These are phyloP conservation scores for Imbricaverruca yamaguchii DNA, from an alignment of 2,888 invertebrate genomes.

Conservation along the genomic window DNA sequence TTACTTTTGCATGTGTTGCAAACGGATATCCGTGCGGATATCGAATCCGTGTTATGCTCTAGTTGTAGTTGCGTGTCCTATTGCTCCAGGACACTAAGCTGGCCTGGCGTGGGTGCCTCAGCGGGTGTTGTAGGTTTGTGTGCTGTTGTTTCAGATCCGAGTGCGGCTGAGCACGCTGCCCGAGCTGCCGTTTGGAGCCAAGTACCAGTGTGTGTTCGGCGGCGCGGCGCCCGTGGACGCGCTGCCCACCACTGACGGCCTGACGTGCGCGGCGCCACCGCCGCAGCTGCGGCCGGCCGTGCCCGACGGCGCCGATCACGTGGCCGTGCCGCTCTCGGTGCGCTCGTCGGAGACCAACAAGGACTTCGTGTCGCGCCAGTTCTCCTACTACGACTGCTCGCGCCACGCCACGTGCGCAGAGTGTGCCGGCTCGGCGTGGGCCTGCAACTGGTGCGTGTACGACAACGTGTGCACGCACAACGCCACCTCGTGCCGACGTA, in stretches of 20 bases:
- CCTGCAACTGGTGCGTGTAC: conserved; percentile 96
- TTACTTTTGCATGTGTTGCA: no score
- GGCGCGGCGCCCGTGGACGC: conserved; percentile 72
- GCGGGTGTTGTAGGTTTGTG: no score
- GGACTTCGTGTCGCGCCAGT: conserved; percentile 85
- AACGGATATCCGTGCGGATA: no score
- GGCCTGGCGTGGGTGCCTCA: no score
- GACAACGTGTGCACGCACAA: conserved; percentile 91
- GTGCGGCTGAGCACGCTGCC: conserved; percentile 80
- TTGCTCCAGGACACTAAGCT: no score
- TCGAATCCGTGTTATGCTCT: no score
- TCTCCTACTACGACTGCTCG: conserved; percentile 82
- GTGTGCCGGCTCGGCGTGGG: conserved; percentile 87
- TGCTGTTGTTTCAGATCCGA: conserved; percentile 51
- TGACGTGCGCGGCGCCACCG: conserved; percentile 76
- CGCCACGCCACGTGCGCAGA: conserved; percentile 67
- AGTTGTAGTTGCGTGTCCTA: no score
- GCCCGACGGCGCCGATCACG: conserved; percentile 58
- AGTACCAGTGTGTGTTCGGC: conserved; percentile 88
- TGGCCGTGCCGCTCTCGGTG: conserved; percentile 77
- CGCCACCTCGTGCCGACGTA: conserved; percentile 64
- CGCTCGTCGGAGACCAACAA: conserved; percentile 89
- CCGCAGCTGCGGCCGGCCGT: conserved; percentile 67
- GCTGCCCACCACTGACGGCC: conserved; percentile 69
- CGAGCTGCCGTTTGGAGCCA: conserved; percentile 77